phyloP scores from a whole-genome alignment of 2,888 invertebrate species.

The Drosophila crucigera region DNA sequence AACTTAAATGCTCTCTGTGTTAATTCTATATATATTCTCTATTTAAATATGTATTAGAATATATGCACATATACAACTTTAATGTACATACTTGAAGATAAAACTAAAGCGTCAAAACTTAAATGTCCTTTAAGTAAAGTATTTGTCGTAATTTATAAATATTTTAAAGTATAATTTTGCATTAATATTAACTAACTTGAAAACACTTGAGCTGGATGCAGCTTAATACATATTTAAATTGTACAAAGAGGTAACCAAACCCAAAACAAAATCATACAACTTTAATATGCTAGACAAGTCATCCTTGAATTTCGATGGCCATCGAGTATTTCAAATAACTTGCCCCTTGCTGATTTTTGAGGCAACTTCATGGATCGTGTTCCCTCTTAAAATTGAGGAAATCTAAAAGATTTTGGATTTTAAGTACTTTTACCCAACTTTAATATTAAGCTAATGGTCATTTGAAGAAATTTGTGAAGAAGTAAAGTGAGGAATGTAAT shows the following conservation, averaged over 20 bases:
- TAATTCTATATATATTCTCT: not conserved
- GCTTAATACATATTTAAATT: not conserved
- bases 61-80: not conserved
- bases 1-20: conserved; percentile 24
- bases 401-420: not conserved
- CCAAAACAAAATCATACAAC: not conserved
- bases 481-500: not conserved
- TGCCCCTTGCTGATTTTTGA: not conserved
- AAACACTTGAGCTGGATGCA: not conserved
- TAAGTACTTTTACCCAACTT: not conserved
- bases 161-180: not conserved
- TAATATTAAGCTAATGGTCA: not conserved
- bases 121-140: conserved; percentile 8
- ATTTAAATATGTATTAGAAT: not conserved
- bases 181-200: not conserved
- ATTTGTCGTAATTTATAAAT: too few relatives aligned
- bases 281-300: not conserved
- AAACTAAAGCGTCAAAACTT: conserved; percentile 8
- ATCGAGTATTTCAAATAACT: not conserved
- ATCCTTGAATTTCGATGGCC: not conserved
- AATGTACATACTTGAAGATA: conserved; percentile 1
- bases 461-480: not conserved
- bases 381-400: not conserved
- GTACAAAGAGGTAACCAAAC: not conserved
- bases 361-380: not conserved